Percentiles rank a stretch among this genome's conserved stretches.
These are phyloP conservation scores for Dissostichus mawsoni DNA, from an alignment of 2,113 vertebrate species.

Conservation along the genomic window DNA sequence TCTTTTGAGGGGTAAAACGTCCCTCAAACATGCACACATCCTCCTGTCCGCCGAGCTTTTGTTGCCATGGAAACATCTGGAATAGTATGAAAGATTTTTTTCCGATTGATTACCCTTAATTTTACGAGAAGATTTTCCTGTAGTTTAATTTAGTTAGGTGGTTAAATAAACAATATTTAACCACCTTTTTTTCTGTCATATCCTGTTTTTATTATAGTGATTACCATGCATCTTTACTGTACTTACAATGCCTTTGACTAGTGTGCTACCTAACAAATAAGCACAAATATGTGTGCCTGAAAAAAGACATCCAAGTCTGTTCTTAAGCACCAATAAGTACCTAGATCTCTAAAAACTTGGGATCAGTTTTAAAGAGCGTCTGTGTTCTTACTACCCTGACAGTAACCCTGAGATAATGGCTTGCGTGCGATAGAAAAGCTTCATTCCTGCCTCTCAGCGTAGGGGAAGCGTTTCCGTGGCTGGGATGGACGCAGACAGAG, in stretches of 20 bases:
- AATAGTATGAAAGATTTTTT: neutral
- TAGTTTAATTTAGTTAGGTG: neutral
- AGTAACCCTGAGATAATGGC: constrained; percentile 37
- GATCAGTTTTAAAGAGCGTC: constrained; percentile 19
- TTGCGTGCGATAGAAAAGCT: constrained; percentile 2
- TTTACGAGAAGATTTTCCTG: neutral
- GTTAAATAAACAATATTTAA: neutral
- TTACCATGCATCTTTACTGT: neutral
- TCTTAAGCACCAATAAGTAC: constrained; percentile 6
- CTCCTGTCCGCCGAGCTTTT: constrained; percentile 51
- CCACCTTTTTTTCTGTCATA: neutral
- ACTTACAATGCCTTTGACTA: neutral
- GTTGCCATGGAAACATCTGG: constrained; percentile 26
- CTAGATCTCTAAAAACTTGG: constrained; percentile 12
- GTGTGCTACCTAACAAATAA: constrained; percentile 28
- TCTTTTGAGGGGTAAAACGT: constrained; percentile 48
- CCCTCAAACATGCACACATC: constrained; percentile 51
- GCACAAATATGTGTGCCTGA: constrained; percentile 54
- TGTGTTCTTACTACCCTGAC: constrained; percentile 13
- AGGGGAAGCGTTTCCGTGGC: constrained; percentile 12
- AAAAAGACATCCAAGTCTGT: constrained; percentile 6
- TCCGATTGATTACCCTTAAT: neutral
- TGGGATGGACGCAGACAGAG: constrained; percentile 30
- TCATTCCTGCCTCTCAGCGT: constrained; percentile 16
- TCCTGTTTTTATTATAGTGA: neutral